These are phyloP conservation scores for Eupithecia abbreviata DNA, from an alignment of 2,888 invertebrate genomes.

Conservation along the genomic window DNA sequence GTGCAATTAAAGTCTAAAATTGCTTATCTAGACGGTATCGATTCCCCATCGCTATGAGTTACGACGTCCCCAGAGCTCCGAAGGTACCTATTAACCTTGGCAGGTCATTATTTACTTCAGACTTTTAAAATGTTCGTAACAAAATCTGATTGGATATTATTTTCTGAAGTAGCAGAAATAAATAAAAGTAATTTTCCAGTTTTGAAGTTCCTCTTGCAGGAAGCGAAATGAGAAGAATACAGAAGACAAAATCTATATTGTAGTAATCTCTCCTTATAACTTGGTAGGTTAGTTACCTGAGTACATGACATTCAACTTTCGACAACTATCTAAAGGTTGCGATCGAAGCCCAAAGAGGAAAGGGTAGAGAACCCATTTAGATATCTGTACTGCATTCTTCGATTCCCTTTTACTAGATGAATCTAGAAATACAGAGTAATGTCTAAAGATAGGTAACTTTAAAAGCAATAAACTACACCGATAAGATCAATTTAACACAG, in stretches of 20 bases:
- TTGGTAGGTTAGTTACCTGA: not conserved
- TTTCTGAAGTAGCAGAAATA: not conserved
- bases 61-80: not conserved
- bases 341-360: not conserved
- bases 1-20: slow-evolving; percentile 17
- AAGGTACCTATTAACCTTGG: slow-evolving; percentile 5
- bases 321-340: not conserved
- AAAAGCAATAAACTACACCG: slow-evolving; percentile 55
- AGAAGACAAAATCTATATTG: not conserved
- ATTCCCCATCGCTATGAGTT: not conserved
- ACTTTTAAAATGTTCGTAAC: not conserved
- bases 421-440: not conserved
- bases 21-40: slow-evolving; percentile 21
- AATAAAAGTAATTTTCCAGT: not conserved
- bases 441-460: slow-evolving; percentile 11
- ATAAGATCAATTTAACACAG: slow-evolving; percentile 65
- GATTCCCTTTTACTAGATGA: not conserved
- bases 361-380: not conserved
- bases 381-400: not conserved
- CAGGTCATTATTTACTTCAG: slow-evolving; percentile 1
- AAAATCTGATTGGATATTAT: not conserved
- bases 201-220: not conserved
- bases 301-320: not conserved
- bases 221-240: not conserved
- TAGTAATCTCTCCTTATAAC: not conserved